Evolutionary conservation across 2,113 vertebrate genomes (phyloP).

Genomic region (Menidia beryllina): DNA sequence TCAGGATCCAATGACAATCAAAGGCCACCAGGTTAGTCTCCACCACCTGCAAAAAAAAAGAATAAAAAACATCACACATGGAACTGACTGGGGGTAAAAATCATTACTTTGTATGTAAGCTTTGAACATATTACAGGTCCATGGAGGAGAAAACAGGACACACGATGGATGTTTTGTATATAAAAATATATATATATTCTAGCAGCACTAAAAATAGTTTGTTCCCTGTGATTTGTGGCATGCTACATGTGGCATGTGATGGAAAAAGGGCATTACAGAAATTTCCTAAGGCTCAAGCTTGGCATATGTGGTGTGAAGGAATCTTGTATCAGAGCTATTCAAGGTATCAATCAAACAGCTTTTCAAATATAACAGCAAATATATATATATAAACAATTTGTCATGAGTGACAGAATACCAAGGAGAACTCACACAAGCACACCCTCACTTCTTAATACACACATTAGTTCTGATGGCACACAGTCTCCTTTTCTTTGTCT

Average conservation of each 20-base stretch:
- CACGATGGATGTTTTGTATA: not conserved
- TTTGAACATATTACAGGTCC: not conserved
- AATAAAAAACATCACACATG: constrained; percentile 1
- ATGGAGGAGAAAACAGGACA: not conserved
- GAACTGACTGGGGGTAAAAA: not conserved
- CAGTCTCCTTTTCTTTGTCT: not conserved
- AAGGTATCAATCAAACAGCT: constrained; percentile 44
- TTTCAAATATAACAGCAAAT: constrained; percentile 43
- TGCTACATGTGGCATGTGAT: constrained; percentile 29
- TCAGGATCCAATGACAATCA: constrained; percentile 99
- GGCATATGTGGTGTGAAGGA: constrained; percentile 21
- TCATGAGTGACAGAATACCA: constrained; percentile 5
- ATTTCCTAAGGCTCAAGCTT: constrained; percentile 15
- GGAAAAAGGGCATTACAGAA: constrained; percentile 42
- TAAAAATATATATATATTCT: not conserved
- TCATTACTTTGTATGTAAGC: fast-evolving
- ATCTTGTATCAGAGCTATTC: constrained; percentile 37
- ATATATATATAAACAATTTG: constrained; percentile 23
- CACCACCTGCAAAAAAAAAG: constrained; percentile 90
- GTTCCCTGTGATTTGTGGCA: constrained; percentile 3
- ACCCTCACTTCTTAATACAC: constrained; percentile 12
- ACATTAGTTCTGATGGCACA: constrained; percentile 7
- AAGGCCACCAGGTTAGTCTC: constrained; percentile 99
- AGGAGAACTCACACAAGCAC: not conserved
- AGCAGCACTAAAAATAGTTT: not conserved